Evolutionary conservation across 2,888 invertebrate species (phyloP).

Genomic region (Apodemia hepburni): DNA sequence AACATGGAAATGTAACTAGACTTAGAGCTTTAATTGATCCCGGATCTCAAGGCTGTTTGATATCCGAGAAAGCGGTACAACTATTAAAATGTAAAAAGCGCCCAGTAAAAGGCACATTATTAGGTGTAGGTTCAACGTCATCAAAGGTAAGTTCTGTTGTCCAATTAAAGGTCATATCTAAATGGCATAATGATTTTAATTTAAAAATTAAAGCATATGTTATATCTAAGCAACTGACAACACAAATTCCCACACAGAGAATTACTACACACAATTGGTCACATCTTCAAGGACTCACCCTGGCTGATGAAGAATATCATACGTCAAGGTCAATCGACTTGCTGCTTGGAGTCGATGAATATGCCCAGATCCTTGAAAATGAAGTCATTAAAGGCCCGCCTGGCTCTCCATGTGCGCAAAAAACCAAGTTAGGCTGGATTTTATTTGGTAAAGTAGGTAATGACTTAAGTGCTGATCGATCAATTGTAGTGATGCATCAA

Average conservation of each 20-base stretch:
- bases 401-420: not conserved
- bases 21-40: not conserved
- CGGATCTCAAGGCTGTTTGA: not conserved
- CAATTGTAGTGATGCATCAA: conserved; percentile 10
- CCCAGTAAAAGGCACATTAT: too few relatives aligned
- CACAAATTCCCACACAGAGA: too few relatives aligned
- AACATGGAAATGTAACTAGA: not conserved
- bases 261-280: too few relatives aligned
- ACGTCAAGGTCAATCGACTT: not conserved
- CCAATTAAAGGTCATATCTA: too few relatives aligned
- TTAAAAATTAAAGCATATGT: too few relatives aligned
- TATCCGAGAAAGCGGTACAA: not conserved
- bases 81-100: too few relatives aligned
- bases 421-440: not conserved
- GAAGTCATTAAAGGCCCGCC: not conserved
- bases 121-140: too few relatives aligned
- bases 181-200: too few relatives aligned
- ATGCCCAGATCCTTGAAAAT: not conserved
- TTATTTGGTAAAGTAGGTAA: not conserved
- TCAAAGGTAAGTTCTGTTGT: too few relatives aligned
- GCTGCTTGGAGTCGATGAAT: not conserved
- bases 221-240: too few relatives aligned
- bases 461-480: not conserved
- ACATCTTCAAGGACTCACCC: too few relatives aligned
- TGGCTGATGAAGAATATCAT: too few relatives aligned